These are phyloP conservation scores for Hylaeus anthracinus DNA, from an alignment of 1,140 invertebrate genomes.

Conservation along the genomic window DNA sequence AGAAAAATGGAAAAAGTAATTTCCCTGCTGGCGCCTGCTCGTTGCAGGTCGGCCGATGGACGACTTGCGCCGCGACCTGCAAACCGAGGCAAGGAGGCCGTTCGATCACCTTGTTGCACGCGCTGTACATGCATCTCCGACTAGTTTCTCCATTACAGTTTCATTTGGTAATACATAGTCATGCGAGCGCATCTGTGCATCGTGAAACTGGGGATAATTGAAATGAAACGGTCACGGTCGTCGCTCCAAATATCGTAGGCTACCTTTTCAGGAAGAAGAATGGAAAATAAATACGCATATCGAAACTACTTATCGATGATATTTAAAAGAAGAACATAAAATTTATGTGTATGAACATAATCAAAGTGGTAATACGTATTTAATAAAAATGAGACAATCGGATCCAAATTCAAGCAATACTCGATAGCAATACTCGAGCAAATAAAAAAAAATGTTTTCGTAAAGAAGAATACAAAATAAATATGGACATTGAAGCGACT, in stretches of 20 bases:
- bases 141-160: conserved; percentile 44
- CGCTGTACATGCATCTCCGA: conserved; percentile 12
- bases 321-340: no score
- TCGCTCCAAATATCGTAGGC: conserved; percentile 7
- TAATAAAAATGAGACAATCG: no score
- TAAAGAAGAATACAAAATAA: no score
- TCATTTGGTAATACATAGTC: conserved; percentile 19
- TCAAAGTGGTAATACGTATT: no score
- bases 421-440: no score
- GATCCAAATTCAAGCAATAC: no score
- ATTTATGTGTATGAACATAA: no score
- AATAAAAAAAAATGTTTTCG: no score
- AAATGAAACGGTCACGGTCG: conserved; percentile 37
- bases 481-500: no score
- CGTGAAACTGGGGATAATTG: conserved; percentile 18
- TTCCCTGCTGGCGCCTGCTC: conserved; percentile 61
- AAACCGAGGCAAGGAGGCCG: conserved; percentile 62
- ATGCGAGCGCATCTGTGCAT: background rate
- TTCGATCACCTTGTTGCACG: conserved; percentile 56
- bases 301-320: no score
- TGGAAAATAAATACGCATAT: no score
- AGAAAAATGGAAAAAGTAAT: conserved; percentile 73
- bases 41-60: conserved; percentile 50
- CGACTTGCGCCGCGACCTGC: conserved; percentile 59
- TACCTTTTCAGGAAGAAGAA: background rate